Percentiles rank a stretch among this genome's conserved stretches.
Evolutionary conservation across 2,113 vertebrate genomes (phyloP).

Genomic region (Carollia perspicillata): DNA sequence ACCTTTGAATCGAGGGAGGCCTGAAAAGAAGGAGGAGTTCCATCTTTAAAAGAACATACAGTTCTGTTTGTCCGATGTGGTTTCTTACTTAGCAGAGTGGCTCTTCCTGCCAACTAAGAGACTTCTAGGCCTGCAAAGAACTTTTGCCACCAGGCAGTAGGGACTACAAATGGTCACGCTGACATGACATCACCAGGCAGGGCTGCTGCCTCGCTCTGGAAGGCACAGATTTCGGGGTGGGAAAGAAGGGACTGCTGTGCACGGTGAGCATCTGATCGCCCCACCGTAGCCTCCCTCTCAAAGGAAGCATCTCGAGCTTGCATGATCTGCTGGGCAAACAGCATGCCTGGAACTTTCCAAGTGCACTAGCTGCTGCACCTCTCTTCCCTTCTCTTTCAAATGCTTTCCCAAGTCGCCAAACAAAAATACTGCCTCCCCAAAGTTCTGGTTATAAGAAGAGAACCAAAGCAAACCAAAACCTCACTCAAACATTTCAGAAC

Average conservation of each 20-base stretch:
- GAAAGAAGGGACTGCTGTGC: neutral
- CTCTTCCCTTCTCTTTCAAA: neutral
- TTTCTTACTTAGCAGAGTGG: neutral
- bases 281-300: neutral
- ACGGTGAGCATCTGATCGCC: neutral
- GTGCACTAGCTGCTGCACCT: neutral
- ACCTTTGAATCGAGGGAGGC: neutral
- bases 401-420: neutral
- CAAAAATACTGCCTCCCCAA: neutral
- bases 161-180: neutral
- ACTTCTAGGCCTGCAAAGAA: neutral
- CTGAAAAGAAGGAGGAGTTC: neutral
- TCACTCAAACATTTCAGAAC: neutral
- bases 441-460: slow-evolving; percentile 6
- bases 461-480: neutral
- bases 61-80: neutral
- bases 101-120: neutral
- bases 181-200: neutral
- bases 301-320: neutral
- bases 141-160: neutral
- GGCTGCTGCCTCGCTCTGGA: neutral
- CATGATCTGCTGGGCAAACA: slow-evolving; percentile 6
- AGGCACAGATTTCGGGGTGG: neutral
- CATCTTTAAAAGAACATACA: neutral
- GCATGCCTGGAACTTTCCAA: slow-evolving; percentile 33